These are phyloP conservation scores for Herpetotheres cachinnans DNA, from an alignment of 2,113 vertebrate species.

Conservation along the genomic window DNA sequence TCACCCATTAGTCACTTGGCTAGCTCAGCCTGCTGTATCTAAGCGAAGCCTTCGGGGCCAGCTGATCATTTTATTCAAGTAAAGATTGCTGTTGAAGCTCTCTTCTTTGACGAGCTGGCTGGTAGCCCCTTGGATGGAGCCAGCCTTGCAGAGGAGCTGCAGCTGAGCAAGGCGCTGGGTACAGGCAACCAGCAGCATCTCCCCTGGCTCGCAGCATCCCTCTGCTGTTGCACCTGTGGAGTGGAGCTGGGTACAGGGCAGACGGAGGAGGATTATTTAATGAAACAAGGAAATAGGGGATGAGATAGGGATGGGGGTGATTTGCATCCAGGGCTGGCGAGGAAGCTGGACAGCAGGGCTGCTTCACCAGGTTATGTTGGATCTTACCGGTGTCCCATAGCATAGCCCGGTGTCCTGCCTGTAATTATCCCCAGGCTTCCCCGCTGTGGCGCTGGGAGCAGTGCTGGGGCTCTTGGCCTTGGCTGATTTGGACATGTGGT, in stretches of 20 bases:
- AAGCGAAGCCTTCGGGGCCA: neutral
- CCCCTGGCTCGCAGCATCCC: neutral
- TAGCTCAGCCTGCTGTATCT: neutral
- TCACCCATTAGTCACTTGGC: conserved; percentile 10
- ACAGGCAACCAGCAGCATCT: neutral
- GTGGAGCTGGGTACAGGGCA: neutral
- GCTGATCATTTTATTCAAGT: neutral
- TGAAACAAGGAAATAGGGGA: neutral
- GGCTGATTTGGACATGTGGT: neutral
- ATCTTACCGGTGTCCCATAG: neutral
- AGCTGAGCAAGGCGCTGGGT: neutral
- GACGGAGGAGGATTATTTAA: neutral
- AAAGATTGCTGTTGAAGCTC: neutral
- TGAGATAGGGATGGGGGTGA: neutral
- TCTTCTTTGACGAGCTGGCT: neutral
- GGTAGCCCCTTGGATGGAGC: neutral
- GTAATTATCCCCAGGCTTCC: neutral
- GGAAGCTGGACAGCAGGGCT: neutral
- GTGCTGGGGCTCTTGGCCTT: neutral
- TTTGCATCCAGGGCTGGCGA: neutral
- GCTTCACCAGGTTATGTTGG: neutral
- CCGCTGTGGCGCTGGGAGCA: accelerated
- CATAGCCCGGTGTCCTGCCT: neutral
- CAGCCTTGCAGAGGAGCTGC: neutral
- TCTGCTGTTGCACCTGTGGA: neutral